Evolutionary conservation across 1,140 invertebrate species (phyloP), one percentile per base, ranked within the genome.

Genomic region (Oryctes rhinoceros): DNA sequence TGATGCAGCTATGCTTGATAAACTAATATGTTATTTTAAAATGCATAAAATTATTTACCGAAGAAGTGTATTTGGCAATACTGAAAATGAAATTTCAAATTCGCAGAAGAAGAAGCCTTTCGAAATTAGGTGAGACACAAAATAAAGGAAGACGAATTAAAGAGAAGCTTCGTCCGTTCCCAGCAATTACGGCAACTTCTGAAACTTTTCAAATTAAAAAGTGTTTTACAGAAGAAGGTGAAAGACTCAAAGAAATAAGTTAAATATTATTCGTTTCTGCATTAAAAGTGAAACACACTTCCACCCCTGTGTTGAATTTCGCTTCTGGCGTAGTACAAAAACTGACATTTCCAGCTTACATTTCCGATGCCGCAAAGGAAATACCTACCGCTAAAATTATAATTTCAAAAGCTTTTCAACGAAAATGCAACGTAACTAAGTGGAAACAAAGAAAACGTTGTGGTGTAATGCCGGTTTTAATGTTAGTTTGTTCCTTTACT

Each of bases 161-260:
- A 59, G 15, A 59, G 13, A 59, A 59, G 53, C 53, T 15, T 59
- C 53, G 13, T 59, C 18, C 53, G 53, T 59, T 59, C n/a, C 18
- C 53, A 59, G 13, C 53, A 59, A n/a, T 59, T 59, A 59, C 53
- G 7, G 53, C n/a, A 59, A 59, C 53, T 59, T 59, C 53, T n/a
- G 20, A 59, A 59, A 59, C 53, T 59, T 59, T 59, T 59, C 53
- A 59, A 59, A 59, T 59, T 59, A 59, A 59, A 59, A 59, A 59
- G 53, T 59, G n/a, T 59, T 59, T 59, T 59, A 18, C 53, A 10
- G 53, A 59, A 59, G 53, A 18, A 59, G 53, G 53, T 59, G 53
- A 59, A 59, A 3, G 15, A 18, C 53, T 59, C 53, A 59, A 59
- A 59, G 53, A 59, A 18, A 59, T 18, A 15, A 59, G 53, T 18